Evolutionary conservation across 2,888 invertebrate genomes (phyloP).

Genomic region (Diogma glabrata): DNA sequence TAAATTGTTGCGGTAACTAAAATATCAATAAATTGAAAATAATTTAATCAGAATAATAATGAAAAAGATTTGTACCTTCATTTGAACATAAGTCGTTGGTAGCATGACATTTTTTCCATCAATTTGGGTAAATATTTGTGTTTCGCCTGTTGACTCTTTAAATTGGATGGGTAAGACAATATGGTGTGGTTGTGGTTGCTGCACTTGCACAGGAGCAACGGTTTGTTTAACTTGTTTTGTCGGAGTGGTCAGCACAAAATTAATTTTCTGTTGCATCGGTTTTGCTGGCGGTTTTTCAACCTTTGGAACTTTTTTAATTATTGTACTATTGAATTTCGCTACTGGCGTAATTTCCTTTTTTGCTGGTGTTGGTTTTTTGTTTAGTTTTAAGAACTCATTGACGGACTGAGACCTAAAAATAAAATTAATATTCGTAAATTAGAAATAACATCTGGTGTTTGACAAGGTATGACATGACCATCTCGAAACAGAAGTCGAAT

Average conservation of each 20-base stretch:
- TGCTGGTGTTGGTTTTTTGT: slow-evolving; percentile 17
- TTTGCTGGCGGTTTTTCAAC: slow-evolving; percentile 23
- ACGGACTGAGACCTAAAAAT: slow-evolving; percentile 9
- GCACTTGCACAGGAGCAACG: slow-evolving; percentile 15
- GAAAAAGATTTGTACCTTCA: slow-evolving; percentile 28
- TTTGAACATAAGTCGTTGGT: slow-evolving; percentile 36
- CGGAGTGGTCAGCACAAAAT: slow-evolving; percentile 32
- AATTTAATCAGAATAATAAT: background rate
- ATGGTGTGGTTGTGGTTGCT: slow-evolving; percentile 20
- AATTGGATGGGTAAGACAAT: slow-evolving; percentile 3
- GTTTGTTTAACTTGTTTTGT: slow-evolving; percentile 7
- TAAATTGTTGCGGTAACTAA: slow-evolving; percentile 33
- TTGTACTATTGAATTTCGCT: background rate
- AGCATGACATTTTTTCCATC: slow-evolving; percentile 35
- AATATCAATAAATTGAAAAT: no score
- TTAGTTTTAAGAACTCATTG: slow-evolving; percentile 6
- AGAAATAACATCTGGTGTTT: background rate
- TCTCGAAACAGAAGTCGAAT: no score
- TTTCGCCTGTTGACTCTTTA: slow-evolving; percentile 22
- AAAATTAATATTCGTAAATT: no score
- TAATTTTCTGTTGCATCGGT: slow-evolving; percentile 28
- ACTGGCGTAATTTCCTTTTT: slow-evolving; percentile 5
- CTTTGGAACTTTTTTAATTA: background rate
- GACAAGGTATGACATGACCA: no score
- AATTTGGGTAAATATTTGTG: slow-evolving; percentile 36